Base-by-base conservation (phyloP, 2,888 invertebrate species). In the Pseudococcus jackbeardsleyi region DNA sequence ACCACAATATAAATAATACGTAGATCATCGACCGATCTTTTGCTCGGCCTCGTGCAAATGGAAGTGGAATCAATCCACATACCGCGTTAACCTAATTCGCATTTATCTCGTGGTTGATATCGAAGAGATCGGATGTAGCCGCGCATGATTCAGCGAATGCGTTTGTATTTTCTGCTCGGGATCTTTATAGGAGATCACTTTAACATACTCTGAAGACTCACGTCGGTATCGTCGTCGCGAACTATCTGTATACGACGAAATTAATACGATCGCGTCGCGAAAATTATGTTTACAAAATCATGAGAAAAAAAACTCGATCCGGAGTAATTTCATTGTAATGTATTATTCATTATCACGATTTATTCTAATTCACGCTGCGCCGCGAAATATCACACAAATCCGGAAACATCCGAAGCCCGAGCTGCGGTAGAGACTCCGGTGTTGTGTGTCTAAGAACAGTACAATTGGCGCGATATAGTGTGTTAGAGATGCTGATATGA, bases 351-450 rank as follows among this genome's bases (percentile, higher is more conserved):
- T 79, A 79, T 42, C 79, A 79, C 79, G 79, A 42, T 79, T 79
- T 79, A 79, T 79, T 79, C 79, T 79, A 79, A 46, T 79, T 79
- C 79, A 42, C 42, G 42, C 42, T 17, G 79, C 42, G 19, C n/a
- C 79, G 79, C 68, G n/a, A 79, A 79, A 42, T 79, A 79, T 79
- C 79, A 79, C 79, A 79, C 79, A 79, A 79, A 79, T 79, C 79
- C 79, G 79, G 79, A 79, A 79, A 79, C 26, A 33, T 33, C 26
- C 79, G 42, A 17, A 17, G 54, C 26, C 26, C 26, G 26, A 33
- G 12, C 17, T 54, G 54, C 54, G 59, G 19, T 39, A 17, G 15
- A 39, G 33, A 46, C 8, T 8, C 46, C 26, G 26, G 26, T 33
- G 26, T 33, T 33, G 26, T 33, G 26, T 33, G 26, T 64, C 19